Evolutionary conservation across 2,888 invertebrate species (phyloP).

Genomic region (Acleris sparsana): DNA sequence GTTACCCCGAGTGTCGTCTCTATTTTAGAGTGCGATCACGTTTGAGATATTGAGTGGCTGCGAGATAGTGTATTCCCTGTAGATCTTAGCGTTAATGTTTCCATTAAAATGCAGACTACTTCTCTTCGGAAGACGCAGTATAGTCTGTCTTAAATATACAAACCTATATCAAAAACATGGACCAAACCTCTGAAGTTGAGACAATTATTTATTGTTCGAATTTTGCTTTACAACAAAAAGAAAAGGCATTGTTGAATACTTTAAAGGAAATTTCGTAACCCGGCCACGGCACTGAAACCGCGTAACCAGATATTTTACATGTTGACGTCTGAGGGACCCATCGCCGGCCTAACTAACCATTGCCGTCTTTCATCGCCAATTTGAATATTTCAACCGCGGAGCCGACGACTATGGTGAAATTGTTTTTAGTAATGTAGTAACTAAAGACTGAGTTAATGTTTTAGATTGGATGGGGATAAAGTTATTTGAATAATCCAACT

Average conservation of each 20-base stretch:
- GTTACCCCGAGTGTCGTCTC: slow-evolving; percentile 46
- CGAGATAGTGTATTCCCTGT: slow-evolving; percentile 29
- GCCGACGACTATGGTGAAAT: slow-evolving; percentile 58
- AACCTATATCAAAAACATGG: not conserved
- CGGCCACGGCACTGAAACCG: slow-evolving; percentile 18
- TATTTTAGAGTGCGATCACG: slow-evolving; percentile 73
- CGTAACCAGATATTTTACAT: slow-evolving; percentile 73
- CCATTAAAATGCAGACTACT: slow-evolving; percentile 31
- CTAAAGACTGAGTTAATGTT: slow-evolving; percentile 38
- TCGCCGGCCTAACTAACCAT: slow-evolving; percentile 73
- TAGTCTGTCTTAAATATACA: not conserved
- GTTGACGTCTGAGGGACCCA: slow-evolving; percentile 66
- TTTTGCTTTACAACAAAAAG: not conserved
- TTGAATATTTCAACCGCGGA: slow-evolving; percentile 73
- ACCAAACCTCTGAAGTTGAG: not conserved
- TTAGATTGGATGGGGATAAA: slow-evolving; percentile 41
- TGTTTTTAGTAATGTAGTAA: slow-evolving; percentile 50
- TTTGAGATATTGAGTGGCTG: slow-evolving; percentile 65
- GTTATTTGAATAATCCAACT: slow-evolving; percentile 43
- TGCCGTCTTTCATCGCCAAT: slow-evolving; percentile 66
- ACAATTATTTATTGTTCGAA: not conserved
- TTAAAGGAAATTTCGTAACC: slow-evolving; percentile 4
- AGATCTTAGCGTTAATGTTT: slow-evolving; percentile 19
- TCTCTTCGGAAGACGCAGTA: not conserved
- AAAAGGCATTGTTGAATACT: not conserved